Evolutionary conservation across 1,140 invertebrate genomes (phyloP).

Genomic region (Himalopsyche phryganea): DNA sequence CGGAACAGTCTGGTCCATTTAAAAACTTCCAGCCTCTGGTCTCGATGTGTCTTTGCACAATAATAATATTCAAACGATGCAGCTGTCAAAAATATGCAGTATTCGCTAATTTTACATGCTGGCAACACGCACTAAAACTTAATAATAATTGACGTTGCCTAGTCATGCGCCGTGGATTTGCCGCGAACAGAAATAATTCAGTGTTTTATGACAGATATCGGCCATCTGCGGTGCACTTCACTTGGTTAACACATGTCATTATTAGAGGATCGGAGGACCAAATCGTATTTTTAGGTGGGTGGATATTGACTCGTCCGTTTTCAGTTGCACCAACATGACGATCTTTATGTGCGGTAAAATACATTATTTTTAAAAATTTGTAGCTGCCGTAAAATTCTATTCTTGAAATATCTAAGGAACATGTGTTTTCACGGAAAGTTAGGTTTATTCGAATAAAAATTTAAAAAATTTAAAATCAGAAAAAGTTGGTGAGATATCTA

Average conservation of each 20-base stretch:
- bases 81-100: conserved; percentile 12
- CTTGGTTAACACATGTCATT: conserved; percentile 31
- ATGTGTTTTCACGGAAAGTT: not conserved
- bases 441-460: too few relatives aligned
- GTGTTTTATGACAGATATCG: conserved; percentile 29
- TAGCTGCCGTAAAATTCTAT: not conserved
- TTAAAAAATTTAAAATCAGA: too few relatives aligned
- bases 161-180: not conserved
- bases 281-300: conserved; percentile 11
- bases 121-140: conserved; percentile 28
- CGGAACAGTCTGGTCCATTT: too few relatives aligned
- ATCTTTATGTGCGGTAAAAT: too few relatives aligned
- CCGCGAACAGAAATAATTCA: conserved; percentile 10
- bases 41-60: too few relatives aligned
- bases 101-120: conserved; percentile 25
- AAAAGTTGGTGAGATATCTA: too few relatives aligned
- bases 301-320: conserved; percentile 10
- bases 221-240: conserved; percentile 28
- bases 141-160: conserved; percentile 21
- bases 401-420: not conserved
- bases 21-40: too few relatives aligned
- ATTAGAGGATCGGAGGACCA: conserved; percentile 17
- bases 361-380: not conserved
- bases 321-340: not conserved
- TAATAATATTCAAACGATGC: not conserved